These are phyloP conservation scores for Agrenia bidenticulata DNA, from an alignment of 2,888 invertebrate genomes.

Conservation along the genomic window DNA sequence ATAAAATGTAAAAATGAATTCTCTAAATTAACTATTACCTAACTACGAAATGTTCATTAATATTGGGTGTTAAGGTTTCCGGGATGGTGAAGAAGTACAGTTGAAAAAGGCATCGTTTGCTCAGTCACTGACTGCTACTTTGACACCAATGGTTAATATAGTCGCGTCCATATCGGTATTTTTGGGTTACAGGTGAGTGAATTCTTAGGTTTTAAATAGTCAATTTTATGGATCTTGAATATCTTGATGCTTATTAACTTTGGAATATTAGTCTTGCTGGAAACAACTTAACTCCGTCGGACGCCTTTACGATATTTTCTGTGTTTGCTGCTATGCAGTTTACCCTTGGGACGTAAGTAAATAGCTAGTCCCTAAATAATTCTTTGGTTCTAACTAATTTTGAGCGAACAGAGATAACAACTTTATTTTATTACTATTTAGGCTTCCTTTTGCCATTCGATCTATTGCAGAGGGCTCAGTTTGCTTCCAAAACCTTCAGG, in stretches of 20 bases:
- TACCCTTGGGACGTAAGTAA: constrained; percentile 56
- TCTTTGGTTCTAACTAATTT: too few species aligned
- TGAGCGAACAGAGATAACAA: not conserved
- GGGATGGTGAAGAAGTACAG: constrained; percentile 55
- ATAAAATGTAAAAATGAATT: constrained; percentile 53
- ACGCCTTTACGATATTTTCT: constrained; percentile 58
- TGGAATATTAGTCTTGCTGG: constrained; percentile 54
- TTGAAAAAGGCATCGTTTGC: constrained; percentile 57
- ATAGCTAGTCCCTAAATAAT: constrained; percentile 41
- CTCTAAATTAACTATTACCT: constrained; percentile 5
- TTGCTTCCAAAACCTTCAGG: constrained; percentile 56
- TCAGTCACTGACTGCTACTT: constrained; percentile 57
- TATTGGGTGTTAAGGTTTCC: too few species aligned
- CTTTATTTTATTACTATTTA: constrained; percentile 9
- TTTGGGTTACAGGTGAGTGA: constrained; percentile 55
- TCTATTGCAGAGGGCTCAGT: constrained; percentile 56
- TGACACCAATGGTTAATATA: constrained; percentile 57
- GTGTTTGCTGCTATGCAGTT: constrained; percentile 59
- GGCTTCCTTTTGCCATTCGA: constrained; percentile 52
- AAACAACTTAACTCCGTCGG: constrained; percentile 52
- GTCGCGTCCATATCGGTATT: constrained; percentile 57
- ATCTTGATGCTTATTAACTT: too few species aligned
- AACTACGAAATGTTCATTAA: too few species aligned
- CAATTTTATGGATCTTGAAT: constrained; percentile 8
- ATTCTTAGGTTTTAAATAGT: too few species aligned